A percentile compares a stretch with the other conserved stretches of the same genome.
These are phyloP conservation scores for Ahaetulla prasina DNA, from an alignment of 2,113 vertebrate species.

Conservation along the genomic window DNA sequence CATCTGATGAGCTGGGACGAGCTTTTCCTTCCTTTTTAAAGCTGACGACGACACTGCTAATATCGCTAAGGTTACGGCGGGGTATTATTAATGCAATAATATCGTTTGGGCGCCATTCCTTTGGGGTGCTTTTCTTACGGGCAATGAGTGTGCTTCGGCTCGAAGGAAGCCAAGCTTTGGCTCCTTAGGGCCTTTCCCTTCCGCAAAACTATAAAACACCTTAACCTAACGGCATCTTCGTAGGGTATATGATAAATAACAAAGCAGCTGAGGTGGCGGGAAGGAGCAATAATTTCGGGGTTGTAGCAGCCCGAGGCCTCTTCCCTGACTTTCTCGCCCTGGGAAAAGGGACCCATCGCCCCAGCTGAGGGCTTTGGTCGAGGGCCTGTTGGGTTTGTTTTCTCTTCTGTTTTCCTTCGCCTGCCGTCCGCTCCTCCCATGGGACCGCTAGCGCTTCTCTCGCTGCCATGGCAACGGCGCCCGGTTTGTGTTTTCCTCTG, in stretches of 20 bases:
- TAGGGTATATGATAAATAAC: neutral
- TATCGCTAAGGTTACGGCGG: neutral
- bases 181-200: neutral
- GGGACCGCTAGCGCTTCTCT: neutral
- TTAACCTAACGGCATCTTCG: neutral
- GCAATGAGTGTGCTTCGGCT: neutral
- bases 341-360: neutral
- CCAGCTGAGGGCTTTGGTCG: neutral
- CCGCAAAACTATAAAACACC: neutral
- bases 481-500: constrained; percentile 23
- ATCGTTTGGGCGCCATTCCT: neutral
- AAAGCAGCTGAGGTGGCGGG: neutral
- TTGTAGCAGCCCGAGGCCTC: neutral
- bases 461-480: constrained; percentile 60
- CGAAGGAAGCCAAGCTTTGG: neutral
- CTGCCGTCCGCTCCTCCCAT: neutral
- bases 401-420: neutral
- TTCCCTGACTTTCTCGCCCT: neutral
- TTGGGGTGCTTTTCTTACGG: neutral
- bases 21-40: neutral
- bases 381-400: neutral
- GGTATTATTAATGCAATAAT: neutral
- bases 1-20: neutral
- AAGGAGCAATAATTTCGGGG: neutral
- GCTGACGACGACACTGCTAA: neutral